phyloP scores from a whole-genome alignment of 2,797 vertebrate species.

The Podargus strigoides region DNA sequence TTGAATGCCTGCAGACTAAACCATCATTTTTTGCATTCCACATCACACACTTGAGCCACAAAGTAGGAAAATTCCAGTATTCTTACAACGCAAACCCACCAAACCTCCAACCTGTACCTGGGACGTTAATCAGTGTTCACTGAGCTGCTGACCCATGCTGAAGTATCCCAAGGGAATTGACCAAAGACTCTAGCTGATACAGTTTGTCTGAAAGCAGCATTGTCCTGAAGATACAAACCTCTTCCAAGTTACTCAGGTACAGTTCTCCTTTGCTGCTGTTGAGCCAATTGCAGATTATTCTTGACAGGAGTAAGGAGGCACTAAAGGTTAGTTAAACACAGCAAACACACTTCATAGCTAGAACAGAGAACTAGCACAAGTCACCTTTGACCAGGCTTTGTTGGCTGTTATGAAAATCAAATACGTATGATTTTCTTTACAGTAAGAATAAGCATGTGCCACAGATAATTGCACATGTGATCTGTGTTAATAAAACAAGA shows the following conservation, averaged over 20 bases:
- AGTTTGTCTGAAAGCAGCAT: not conserved
- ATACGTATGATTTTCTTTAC: not conserved
- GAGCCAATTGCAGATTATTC: not conserved
- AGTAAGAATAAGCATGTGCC: not conserved
- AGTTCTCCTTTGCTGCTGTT: not conserved
- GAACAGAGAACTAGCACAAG: not conserved
- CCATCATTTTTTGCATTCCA: not conserved
- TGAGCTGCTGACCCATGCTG: not conserved
- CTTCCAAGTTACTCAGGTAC: rapidly evolving
- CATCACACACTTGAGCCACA: not conserved
- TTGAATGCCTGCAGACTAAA: not conserved
- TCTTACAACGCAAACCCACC: not conserved
- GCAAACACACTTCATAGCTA: not conserved
- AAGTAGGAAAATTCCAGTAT: not conserved
- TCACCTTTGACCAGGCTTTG: not conserved
- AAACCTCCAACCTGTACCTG: not conserved
- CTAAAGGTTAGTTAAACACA: not conserved
- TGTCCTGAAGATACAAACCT: not conserved
- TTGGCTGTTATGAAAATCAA: not conserved
- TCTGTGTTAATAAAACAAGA: too few relatives aligned
- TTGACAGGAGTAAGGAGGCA: not conserved
- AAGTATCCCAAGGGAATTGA: not conserved
- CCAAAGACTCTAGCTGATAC: not conserved
- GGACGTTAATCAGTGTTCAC: not conserved
- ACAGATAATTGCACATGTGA: not conserved